Evolutionary conservation across 2,797 vertebrate genomes (phyloP).

Genomic region (Tadarida brasiliensis): DNA sequence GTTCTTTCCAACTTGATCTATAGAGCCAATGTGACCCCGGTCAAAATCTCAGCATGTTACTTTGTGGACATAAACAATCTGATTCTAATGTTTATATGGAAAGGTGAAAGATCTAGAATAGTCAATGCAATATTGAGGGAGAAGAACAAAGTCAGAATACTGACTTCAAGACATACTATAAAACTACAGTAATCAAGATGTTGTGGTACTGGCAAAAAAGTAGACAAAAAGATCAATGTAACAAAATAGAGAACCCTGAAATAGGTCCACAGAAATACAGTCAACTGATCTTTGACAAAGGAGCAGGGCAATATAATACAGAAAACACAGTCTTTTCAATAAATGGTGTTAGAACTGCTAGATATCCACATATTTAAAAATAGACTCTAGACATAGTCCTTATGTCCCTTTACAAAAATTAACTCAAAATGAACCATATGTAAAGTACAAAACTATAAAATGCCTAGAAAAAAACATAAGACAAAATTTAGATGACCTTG

Average conservation of each 20-base stretch:
- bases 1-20: constrained; percentile 7
- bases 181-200: not conserved
- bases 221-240: not conserved
- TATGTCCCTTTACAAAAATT: not conserved
- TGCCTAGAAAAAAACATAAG: not conserved
- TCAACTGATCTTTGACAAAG: not conserved
- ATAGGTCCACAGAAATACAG: not conserved
- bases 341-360: not conserved
- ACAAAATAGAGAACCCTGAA: not conserved
- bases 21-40: not conserved
- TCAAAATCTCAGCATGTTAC: constrained; percentile 4
- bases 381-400: not conserved
- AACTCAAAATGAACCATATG: not conserved
- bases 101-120: not conserved
- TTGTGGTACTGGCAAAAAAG: not conserved
- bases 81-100: not conserved
- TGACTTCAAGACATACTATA: not conserved
- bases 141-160: not conserved
- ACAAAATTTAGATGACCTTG: not conserved
- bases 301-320: not conserved
- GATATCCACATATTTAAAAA: not conserved
- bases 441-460: constrained; percentile 37
- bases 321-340: not conserved
- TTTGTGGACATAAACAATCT: not conserved
- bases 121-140: constrained; percentile 4